Percentiles rank a stretch among this genome's conserved stretches.
These are phyloP conservation scores for Polypedilum vanderplanki DNA, from an alignment of 1,140 invertebrate species.

Conservation along the genomic window DNA sequence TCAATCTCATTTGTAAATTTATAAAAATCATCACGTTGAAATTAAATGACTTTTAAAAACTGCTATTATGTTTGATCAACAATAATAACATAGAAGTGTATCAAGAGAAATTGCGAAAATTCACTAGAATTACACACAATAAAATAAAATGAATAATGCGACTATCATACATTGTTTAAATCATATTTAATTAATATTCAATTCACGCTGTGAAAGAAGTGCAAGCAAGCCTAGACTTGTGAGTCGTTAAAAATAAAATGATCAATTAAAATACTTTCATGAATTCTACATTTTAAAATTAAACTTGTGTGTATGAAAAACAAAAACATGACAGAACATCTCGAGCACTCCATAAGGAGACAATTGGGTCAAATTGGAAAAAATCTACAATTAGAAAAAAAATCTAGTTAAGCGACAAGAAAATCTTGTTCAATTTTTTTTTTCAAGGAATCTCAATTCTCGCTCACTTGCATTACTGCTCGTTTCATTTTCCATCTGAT, in stretches of 20 bases:
- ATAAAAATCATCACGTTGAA: too few species aligned
- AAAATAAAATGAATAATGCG: too few species aligned
- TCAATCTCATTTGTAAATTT: too few species aligned
- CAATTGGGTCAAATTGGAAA: neutral
- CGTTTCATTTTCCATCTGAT: neutral
- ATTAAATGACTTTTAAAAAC: too few species aligned
- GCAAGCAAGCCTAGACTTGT: neutral
- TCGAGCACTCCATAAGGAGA: neutral
- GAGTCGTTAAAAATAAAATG: neutral
- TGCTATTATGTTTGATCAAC: too few species aligned
- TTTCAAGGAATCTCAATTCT: neutral
- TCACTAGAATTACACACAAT: too few species aligned
- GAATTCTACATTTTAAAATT: neutral
- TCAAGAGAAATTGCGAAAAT: too few species aligned
- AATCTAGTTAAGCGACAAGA: neutral
- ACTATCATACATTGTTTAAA: neutral
- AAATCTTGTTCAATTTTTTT: neutral
- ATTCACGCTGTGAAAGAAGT: neutral
- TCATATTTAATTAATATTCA: neutral
- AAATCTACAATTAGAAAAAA: neutral
- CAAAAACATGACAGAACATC: neutral
- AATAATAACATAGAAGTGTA: too few species aligned
- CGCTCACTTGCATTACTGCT: neutral
- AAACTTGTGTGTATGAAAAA: too few species aligned
- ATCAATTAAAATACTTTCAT: slow-evolving; percentile 12